Conservation (phyloP, 2,113 vertebrate species). For the Chaetorhynchus papuensis region DNA sequence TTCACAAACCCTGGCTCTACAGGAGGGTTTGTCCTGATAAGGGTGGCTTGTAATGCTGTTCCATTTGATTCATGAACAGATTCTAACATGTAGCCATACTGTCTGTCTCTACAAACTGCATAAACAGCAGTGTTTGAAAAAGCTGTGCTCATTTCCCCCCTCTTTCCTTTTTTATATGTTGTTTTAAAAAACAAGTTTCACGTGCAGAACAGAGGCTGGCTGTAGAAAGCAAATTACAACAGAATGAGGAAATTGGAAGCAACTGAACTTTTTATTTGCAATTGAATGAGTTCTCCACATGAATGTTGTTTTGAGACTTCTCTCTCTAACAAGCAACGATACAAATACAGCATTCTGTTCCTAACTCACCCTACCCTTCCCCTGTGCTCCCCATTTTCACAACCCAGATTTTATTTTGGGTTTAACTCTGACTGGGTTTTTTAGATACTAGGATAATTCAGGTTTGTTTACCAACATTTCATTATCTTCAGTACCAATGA, state of each 20-base stretch:
- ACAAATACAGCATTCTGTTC: not conserved
- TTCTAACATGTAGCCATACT: not conserved
- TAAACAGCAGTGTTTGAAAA: not conserved
- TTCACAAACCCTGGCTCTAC: not conserved
- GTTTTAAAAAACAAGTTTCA: not conserved
- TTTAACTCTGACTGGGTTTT: not conserved
- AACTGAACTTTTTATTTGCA: not conserved
- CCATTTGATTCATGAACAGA: not conserved
- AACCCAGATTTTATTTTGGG: not conserved
- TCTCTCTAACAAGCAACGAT: not conserved
- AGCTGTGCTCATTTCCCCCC: not conserved
- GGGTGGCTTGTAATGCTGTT: not conserved
- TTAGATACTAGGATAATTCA: not conserved
- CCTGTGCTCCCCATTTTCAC: fast-evolving
- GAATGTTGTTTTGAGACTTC: not conserved
- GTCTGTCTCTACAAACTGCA: not conserved
- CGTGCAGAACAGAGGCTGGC: not conserved
- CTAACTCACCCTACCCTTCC: not conserved
- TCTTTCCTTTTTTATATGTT: not conserved
- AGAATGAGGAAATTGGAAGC: slow-evolving; percentile 9
- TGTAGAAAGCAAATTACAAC: not conserved
- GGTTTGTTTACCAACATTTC: not conserved
- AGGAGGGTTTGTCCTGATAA: not conserved
- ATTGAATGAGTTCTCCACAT: not conserved
- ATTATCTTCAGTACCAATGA: not conserved